A percentile compares a stretch with the other conserved stretches of the same genome.
Evolutionary conservation across 2,797 vertebrate genomes (phyloP).

Genomic region (Typhlichthys subterraneus): DNA sequence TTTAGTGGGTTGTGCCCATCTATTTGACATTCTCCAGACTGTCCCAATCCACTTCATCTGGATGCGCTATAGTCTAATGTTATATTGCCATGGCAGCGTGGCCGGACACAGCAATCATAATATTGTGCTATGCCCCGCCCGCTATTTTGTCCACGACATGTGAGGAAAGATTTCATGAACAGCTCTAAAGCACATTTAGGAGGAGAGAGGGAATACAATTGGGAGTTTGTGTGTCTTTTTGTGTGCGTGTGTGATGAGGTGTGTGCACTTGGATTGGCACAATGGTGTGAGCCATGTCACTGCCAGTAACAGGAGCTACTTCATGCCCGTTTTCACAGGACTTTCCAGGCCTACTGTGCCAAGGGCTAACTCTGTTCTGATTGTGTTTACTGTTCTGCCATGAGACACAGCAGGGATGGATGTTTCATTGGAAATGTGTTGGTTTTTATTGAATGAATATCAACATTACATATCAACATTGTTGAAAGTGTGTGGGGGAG

Average conservation of each 20-base stretch:
- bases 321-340: slow-evolving; percentile 60
- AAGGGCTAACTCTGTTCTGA: slow-evolving; percentile 55
- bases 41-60: slow-evolving; percentile 20
- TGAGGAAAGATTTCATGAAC: slow-evolving; percentile 23
- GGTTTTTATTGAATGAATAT: too few species aligned
- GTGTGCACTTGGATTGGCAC: slow-evolving; percentile 40
- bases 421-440: slow-evolving; percentile 51
- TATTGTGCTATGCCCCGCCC: slow-evolving; percentile 13
- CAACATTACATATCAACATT: too few species aligned
- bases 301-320: slow-evolving; percentile 64
- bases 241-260: neutral
- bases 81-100: slow-evolving; percentile 48
- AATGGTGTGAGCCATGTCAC: slow-evolving; percentile 43
- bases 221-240: slow-evolving; percentile 27
- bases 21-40: slow-evolving; percentile 12
- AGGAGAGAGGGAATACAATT: slow-evolving; percentile 20
- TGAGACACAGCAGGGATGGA: slow-evolving; percentile 26
- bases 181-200: slow-evolving; percentile 10
- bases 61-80: slow-evolving; percentile 38
- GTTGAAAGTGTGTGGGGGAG: too few species aligned
- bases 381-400: slow-evolving; percentile 59
- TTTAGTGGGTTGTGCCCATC: slow-evolving; percentile 19
- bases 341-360: slow-evolving; percentile 62
- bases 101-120: slow-evolving; percentile 26
- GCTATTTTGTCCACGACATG: slow-evolving; percentile 6